These are phyloP conservation scores for Manis javanica DNA, from an alignment of 2,797 vertebrate species.

Conservation along the genomic window DNA sequence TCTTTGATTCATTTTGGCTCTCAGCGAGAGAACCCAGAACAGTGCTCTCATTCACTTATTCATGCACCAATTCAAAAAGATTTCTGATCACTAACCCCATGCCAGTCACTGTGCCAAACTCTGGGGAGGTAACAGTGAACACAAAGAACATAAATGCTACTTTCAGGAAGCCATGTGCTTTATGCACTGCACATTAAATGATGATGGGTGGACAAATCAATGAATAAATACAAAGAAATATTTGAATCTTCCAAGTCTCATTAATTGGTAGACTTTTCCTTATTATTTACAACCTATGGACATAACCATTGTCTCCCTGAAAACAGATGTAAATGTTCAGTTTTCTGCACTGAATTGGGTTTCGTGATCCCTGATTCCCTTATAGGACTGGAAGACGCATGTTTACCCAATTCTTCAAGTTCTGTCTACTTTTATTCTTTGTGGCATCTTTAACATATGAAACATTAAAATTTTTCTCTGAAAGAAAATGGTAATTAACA, in stretches of 20 bases:
- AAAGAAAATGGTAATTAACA: neutral
- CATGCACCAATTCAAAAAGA: neutral
- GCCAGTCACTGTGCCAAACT: neutral
- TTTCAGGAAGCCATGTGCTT: neutral
- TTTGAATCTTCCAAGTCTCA: neutral
- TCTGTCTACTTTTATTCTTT: neutral
- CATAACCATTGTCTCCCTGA: neutral
- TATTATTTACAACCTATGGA: neutral
- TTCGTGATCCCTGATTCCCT: neutral
- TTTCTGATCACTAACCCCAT: neutral
- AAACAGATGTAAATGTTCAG: neutral
- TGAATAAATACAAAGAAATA: neutral
- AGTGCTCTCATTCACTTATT: neutral
- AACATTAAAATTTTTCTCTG: constrained; percentile 45
- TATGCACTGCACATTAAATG: neutral
- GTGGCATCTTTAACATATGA: constrained; percentile 22
- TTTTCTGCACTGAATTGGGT: neutral
- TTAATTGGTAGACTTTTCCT: neutral
- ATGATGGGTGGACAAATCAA: neutral
- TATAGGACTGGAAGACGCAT: neutral
- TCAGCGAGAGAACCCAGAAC: neutral
- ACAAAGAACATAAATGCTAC: neutral
- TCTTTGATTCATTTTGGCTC: neutral
- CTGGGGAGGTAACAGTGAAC: neutral
- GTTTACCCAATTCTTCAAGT: neutral